Evolutionary conservation across 1,140 invertebrate species (phyloP), one percentile per base, ranked within the genome.

Genomic region (Neodiprion pinetum): DNA sequence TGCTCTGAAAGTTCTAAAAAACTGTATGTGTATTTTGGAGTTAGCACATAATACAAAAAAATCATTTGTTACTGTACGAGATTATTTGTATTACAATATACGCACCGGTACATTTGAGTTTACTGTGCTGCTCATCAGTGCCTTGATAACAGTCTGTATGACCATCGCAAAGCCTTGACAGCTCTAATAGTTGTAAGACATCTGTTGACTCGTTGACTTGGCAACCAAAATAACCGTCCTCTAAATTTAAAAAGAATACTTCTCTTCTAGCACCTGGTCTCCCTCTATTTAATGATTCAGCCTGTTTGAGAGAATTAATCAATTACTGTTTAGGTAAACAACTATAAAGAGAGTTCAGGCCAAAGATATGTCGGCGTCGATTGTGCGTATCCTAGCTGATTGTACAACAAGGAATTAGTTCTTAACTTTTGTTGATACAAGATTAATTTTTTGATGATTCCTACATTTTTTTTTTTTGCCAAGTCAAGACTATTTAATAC

Each of bases 191-290:
- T 91, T 98, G 96, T 84, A 98, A 91, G 82, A 98, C 94, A 88
- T 98, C 96, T 80, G 94, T 96, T 73, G 96, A 97, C 89, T 96
- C 95, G 90, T 98, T 98, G 75, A 98, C 96, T 92, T 98, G 97
- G 90, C 97, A 98, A 78, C 96, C 97, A 90, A 98, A 98, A 89
- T 96, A 98, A 81, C 97, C 97, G 90, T 98, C 96, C 92, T 98
- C 96, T 88, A 98, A 92, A 90, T 98, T 97, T 86, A 98, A 91
- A 91, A 98, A 96, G 91, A 98, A 98, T 88, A 98, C 94, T 92
- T 98, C 96, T 89, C 94, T 90, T 91, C 93, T 94, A 85, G 92
- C 91, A 90, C 93, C 95, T 61, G n/a, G 93, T 87, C 94, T 93
- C 90, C 94, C 90, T 81, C 92, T 92, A 85, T 90, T 90, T 82